phyloP scores from a whole-genome alignment of 2,797 vertebrate species.

The Malacoctenus gilli region DNA sequence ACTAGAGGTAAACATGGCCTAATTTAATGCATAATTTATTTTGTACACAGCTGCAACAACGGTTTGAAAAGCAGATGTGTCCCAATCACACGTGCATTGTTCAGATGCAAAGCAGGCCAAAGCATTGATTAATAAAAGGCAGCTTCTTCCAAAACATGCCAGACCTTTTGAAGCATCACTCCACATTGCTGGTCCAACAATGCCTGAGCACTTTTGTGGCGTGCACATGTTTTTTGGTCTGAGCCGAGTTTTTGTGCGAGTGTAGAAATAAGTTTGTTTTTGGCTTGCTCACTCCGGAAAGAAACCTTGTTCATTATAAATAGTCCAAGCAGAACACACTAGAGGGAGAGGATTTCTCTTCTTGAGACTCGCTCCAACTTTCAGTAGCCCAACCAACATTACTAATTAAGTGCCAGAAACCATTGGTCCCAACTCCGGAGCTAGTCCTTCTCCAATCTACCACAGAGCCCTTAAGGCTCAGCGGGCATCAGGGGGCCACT shows the following conservation, averaged over 20 bases:
- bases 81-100: conserved; percentile 27
- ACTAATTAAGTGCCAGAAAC: conserved; percentile 65
- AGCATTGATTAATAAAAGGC: conserved; percentile 20
- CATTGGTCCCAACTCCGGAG: conserved; percentile 41
- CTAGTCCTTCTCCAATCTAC: conserved; percentile 38
- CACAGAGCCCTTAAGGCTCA: conserved; percentile 50
- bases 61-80: conserved; percentile 38
- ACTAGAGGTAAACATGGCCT: conserved; percentile 16
- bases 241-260: conserved; percentile 11
- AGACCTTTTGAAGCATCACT: conserved; percentile 8
- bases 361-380: conserved; percentile 47
- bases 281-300: conserved; percentile 41
- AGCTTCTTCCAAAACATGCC: conserved; percentile 7
- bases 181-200: conserved; percentile 1
- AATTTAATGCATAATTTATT: conserved; percentile 28
- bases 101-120: conserved; percentile 38
- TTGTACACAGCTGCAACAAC: conserved; percentile 9
- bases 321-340: conserved; percentile 56
- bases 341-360: conserved; percentile 61
- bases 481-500: conserved; percentile 44
- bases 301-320: conserved; percentile 42
- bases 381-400: conserved; percentile 50
- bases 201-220: conserved; percentile 13
- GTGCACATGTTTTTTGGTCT: conserved; percentile 17
- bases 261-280: conserved; percentile 28